Base-by-base conservation (phyloP, 2,113 vertebrate species). In the Oostethus manadensis region DNA sequence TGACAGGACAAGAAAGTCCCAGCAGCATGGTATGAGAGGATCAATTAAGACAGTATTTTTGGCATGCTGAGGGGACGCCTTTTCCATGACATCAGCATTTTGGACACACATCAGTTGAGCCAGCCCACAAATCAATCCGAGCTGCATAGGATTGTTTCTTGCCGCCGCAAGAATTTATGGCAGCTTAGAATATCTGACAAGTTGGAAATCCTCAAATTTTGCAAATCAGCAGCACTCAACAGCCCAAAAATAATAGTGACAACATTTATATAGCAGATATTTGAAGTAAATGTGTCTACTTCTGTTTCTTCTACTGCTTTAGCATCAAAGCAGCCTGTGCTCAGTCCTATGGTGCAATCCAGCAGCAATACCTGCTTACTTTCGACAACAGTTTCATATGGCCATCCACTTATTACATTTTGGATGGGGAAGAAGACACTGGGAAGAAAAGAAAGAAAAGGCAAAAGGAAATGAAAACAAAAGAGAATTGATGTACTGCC, bases 51-150 rank as follows among this genome's bases (percentile, higher is more conserved):
- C 77, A 73, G 79, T 86, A 84, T 85, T 80, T 82, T 73, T 84
- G 80, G 82, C 67, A 70, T 59, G 70, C 60, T 6, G 17, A 58
- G 64, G 73, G 78, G 60, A 80, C 79, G 80, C 70, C 76, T 78
- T 78, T 84, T 85, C 74, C 73, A 80, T 86, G 76, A 85, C 84
- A 82, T 85, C 84, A 88, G 78, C 71, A 33, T 75, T 80, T 78
- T 85, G 82, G 79, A 79, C 66, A 56, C 60, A 73, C 75, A 83
- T 84, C 80, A 82, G 68, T 76, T 42, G 66, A 78, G 60, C 72
- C 60, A 33, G 58, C 76, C 58, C 62, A 71, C 73, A 71, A 79
- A 77, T 84, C 75, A 80, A 64, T 83, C 72, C 73, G 69, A 72
- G 73, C 68, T 62, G 69, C 61, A 60, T 26, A 46, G 9, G 76